Conservation (phyloP, 2,797 vertebrate species). For the Cryptoprocta ferox region DNA sequence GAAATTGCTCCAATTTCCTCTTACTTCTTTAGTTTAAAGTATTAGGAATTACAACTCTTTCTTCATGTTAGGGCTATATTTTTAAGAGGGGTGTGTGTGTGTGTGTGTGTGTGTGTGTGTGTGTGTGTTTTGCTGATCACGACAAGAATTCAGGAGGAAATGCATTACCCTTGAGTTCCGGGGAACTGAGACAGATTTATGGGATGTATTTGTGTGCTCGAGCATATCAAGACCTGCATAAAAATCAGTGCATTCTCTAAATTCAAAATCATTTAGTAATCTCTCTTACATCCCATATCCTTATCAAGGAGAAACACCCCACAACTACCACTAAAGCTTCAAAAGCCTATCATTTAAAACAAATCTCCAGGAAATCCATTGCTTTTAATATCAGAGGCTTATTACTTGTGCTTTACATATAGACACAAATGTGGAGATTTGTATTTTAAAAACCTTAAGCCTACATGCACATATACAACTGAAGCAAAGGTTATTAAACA, state of each 20-base stretch:
- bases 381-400: slow-evolving; percentile 76
- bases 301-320: slow-evolving; percentile 79
- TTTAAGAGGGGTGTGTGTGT: not conserved
- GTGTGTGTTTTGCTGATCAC: slow-evolving; percentile 45
- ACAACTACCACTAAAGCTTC: slow-evolving; percentile 65
- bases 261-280: slow-evolving; percentile 81
- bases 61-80: slow-evolving; percentile 43
- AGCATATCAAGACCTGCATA: slow-evolving; percentile 74
- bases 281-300: slow-evolving; percentile 72
- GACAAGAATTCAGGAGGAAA: slow-evolving; percentile 74
- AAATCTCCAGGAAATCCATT: slow-evolving; percentile 76
- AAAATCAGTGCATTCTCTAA: slow-evolving; percentile 61
- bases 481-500: slow-evolving; percentile 44
- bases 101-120: slow-evolving; percentile 4
- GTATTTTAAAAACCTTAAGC: slow-evolving; percentile 63
- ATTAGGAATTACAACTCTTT: slow-evolving; percentile 50
- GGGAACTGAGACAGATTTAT: slow-evolving; percentile 80
- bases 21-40: slow-evolving; percentile 34
- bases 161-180: slow-evolving; percentile 75
- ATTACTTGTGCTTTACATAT: slow-evolving; percentile 68
- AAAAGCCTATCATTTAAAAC: slow-evolving; percentile 79
- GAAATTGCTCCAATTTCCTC: not conserved
- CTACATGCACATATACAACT: slow-evolving; percentile 36
- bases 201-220: slow-evolving; percentile 71
- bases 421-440: slow-evolving; percentile 53